Conservation (phyloP, 2,888 invertebrate genomes). For the Geophilus truncorum region DNA sequence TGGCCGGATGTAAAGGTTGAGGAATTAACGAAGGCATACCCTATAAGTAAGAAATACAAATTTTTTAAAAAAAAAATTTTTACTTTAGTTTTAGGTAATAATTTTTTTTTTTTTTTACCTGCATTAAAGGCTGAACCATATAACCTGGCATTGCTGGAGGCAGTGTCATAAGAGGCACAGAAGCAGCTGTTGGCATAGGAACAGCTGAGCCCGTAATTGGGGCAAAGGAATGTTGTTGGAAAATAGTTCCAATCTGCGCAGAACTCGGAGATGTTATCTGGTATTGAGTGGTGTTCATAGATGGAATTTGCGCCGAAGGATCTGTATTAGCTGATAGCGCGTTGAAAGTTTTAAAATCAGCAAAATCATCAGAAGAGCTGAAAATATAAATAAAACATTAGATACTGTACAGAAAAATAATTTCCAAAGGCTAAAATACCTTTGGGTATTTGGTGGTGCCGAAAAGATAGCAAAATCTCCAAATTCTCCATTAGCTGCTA, state of each 20-base stretch:
- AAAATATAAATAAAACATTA: conserved; percentile 39
- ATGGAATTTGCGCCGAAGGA: not conserved
- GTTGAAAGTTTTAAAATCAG: conserved; percentile 38
- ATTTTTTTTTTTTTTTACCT: not conserved
- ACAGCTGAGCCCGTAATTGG: conserved; percentile 10
- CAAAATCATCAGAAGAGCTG: conserved; percentile 39
- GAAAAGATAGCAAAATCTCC: conserved; percentile 72
- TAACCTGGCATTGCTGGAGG: conserved; percentile 8
- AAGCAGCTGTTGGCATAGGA: conserved; percentile 35
- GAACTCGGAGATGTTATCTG: not conserved
- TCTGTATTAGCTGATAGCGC: not conserved
- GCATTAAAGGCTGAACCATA: not conserved
- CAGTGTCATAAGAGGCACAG: conserved; percentile 30
- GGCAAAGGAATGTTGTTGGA: not conserved
- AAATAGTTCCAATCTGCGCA: not conserved
- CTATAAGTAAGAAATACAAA: not conserved
- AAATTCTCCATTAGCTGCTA: conserved; percentile 59
- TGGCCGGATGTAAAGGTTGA: not conserved
- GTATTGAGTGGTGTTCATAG: not conserved
- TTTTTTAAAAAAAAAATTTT: not conserved
- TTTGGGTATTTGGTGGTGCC: conserved; percentile 33
- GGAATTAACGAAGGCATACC: conserved; percentile 2
- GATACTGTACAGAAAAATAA: not conserved
- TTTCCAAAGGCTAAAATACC: not conserved
- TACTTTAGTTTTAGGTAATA: no score